Evolutionary conservation across 2,888 invertebrate species (phyloP), one percentile per base, ranked within the genome.

Genomic region (Microctonus aethiopoides): DNA sequence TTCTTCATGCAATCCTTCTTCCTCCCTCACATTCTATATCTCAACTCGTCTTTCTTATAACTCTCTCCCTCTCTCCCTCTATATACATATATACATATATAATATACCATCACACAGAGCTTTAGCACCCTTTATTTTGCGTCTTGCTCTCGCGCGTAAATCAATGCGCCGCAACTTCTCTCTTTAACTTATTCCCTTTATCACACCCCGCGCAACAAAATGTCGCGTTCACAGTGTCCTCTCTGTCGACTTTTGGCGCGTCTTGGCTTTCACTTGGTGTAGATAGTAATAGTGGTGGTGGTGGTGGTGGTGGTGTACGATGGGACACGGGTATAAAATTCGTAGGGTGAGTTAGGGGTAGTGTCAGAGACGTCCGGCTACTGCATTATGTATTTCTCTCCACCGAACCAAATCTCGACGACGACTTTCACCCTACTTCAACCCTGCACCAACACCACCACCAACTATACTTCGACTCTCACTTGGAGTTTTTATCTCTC

Each of bases 321-420:
- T 16, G 46, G 57, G 4, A 51, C 22, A 57, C 59, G 72, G 72
- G 74, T 76, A 32, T 76, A 32, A 64, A n/a, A n/a, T n/a, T 22
- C 29, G 11, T 65, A 68, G 77, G 76, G 77, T 79, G 82, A 83
- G 81, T 81, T 79, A 79, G 80, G 79, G 85, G 82, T n/a, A n/a
- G 85, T 86, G 86, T 84, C 82, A 82, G 84, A 84, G 84, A 84
- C 86, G 86, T 86, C 86, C 85, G 83, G 84, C 86, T 86, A 81
- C 85, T 86, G 86, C 86, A 86, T 86, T 86, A 86, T 86, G 86
- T 86, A 86, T 86, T 86, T 86, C 81, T 81, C 83, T 46, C 46
- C 16, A 77, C 81, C 79, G 72, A 77, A 76, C 78, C 76, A 75
- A 72, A 70, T 66, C 74, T 46, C 46, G n/a, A 46, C 46, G 46